A percentile compares a stretch with the other conserved stretches of the same genome.
phyloP scores from a whole-genome alignment of 2,888 invertebrate genomes.

The Pseudanteris insignis region DNA sequence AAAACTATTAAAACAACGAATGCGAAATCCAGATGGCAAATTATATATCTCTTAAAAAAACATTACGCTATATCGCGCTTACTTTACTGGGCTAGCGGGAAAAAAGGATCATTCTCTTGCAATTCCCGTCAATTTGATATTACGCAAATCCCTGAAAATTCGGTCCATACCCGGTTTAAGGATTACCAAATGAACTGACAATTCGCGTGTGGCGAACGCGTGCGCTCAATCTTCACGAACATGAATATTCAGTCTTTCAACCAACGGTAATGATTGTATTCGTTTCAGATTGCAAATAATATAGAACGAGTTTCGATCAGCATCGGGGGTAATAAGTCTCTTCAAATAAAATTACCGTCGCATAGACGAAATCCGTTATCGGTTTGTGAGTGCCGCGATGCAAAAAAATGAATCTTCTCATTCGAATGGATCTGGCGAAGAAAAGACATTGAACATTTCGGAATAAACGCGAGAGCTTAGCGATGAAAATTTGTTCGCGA shows the following conservation, averaged over 20 bases:
- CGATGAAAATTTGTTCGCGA: slow-evolving; percentile 36
- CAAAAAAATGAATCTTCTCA: slow-evolving; percentile 41
- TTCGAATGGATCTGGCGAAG: slow-evolving; percentile 25
- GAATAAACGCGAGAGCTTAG: slow-evolving; percentile 24
- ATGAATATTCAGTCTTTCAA: slow-evolving; percentile 27
- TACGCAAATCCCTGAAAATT: too few species aligned
- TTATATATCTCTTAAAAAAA: too few species aligned
- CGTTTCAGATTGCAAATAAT: slow-evolving; percentile 32
- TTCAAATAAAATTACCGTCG: too few species aligned
- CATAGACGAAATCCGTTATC: too few species aligned
- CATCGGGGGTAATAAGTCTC: slow-evolving; percentile 22
- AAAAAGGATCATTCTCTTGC: too few species aligned
- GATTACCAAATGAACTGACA: slow-evolving; percentile 23
- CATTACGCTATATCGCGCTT: too few species aligned
- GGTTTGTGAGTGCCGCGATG: slow-evolving; percentile 28
- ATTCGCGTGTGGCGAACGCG: slow-evolving; percentile 11
- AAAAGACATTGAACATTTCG: slow-evolving; percentile 32
- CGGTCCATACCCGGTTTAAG: slow-evolving; percentile 6
- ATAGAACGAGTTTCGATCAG: slow-evolving; percentile 16
- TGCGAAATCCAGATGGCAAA: too few species aligned
- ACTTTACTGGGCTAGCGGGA: too few species aligned
- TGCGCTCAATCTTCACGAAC: slow-evolving; percentile 11
- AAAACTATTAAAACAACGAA: too few species aligned
- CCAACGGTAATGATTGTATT: slow-evolving; percentile 23
- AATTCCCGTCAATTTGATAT: too few species aligned